phyloP scores from a whole-genome alignment of 2,888 invertebrate species.

The Notodonta ziczac region DNA sequence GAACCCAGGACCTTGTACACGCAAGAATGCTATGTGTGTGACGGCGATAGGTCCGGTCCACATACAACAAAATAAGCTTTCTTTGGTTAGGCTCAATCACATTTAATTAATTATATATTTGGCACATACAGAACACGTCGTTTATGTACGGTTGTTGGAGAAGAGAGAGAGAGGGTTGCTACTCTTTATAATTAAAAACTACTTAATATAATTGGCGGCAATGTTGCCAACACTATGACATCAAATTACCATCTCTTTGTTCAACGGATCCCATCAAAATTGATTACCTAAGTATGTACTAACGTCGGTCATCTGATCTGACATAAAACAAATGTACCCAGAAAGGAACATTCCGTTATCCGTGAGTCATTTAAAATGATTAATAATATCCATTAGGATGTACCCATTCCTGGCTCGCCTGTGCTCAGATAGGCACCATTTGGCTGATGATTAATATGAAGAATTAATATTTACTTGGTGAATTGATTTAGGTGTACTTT shows the following conservation, averaged over 20 bases:
- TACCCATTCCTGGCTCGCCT: slow-evolving; percentile 37
- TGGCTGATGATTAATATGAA: slow-evolving; percentile 44
- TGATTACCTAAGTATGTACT: slow-evolving; percentile 8
- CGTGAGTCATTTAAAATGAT: slow-evolving; percentile 53
- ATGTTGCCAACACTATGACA: background rate
- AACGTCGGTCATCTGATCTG: slow-evolving; percentile 23
- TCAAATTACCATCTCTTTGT: background rate
- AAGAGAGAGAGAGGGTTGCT: too few species aligned
- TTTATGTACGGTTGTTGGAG: too few species aligned
- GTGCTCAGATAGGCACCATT: slow-evolving; percentile 37
- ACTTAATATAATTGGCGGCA: too few species aligned
- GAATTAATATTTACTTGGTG: slow-evolving; percentile 34
- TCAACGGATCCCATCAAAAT: background rate
- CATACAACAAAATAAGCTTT: too few species aligned
- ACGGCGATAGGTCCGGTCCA: too few species aligned
- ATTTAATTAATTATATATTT: too few species aligned
- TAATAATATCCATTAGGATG: slow-evolving; percentile 39
- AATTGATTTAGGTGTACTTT: slow-evolving; percentile 14
- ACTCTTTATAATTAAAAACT: too few species aligned
- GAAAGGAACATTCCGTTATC: slow-evolving; percentile 33
- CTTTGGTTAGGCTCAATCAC: too few species aligned
- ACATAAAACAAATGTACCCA: slow-evolving; percentile 39
- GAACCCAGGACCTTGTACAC: too few species aligned
- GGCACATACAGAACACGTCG: too few species aligned
- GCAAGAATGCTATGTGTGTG: too few species aligned